Conservation (phyloP, 2,888 invertebrate species). For the Drosophila subsilvestris region DNA sequence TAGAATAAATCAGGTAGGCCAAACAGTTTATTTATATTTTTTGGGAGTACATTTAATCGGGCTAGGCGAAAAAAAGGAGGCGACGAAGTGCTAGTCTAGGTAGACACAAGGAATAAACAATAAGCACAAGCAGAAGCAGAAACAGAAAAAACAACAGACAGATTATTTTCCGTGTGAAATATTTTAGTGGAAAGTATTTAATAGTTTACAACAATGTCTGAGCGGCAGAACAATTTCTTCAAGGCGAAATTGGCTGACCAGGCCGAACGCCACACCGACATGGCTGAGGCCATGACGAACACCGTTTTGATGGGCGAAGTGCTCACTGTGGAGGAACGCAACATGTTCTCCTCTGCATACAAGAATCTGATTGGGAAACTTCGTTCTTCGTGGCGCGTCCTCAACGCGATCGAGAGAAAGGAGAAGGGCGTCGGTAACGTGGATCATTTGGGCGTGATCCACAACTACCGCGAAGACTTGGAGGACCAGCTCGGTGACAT, state of each 20-base stretch:
- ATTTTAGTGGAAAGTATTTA: neutral
- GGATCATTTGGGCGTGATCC: constrained; percentile 96
- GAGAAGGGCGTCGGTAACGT: constrained; percentile 97
- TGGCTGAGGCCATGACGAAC: constrained; percentile 99
- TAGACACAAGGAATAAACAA: neutral
- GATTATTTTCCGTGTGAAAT: neutral
- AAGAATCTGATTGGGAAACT: constrained; percentile 99
- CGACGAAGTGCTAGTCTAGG: neutral
- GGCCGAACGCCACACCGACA: constrained; percentile 88
- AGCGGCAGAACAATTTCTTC: neutral
- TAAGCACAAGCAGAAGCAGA: neutral
- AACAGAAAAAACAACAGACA: neutral
- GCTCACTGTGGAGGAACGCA: constrained; percentile 98
- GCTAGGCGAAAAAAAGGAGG: neutral
- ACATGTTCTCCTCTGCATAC: constrained; percentile 98
- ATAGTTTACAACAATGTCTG: neutral
- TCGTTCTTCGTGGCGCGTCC: constrained; percentile 98
- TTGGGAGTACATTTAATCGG: neutral
- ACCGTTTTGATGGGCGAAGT: constrained; percentile 97
- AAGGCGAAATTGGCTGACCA: neutral
- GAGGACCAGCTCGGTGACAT: constrained; percentile 98
- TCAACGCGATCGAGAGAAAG: constrained; percentile 98
- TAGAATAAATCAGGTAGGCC: neutral
- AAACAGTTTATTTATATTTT: neutral
- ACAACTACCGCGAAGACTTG: constrained; percentile 96